Evolutionary conservation across 2,113 vertebrate species (phyloP), one percentile per base, ranked within the genome.

Genomic region (Mastomys natalensis): DNA sequence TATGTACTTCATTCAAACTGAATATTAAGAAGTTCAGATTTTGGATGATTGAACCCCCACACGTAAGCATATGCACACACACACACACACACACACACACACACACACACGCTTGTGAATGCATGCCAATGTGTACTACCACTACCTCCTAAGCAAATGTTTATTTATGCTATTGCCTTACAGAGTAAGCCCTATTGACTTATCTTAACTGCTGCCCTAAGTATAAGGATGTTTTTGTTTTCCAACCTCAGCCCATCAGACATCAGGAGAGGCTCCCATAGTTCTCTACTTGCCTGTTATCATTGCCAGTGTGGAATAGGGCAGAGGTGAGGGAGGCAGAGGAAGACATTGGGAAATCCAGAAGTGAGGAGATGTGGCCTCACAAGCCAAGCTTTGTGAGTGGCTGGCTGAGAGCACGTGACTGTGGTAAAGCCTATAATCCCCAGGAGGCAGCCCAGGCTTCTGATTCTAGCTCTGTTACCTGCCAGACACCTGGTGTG

Each of bases 121-220:
- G 73, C 9, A 2, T 76, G 22, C 21, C n/a, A 21, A 5, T 31
- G n/a, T 43, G 13, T 31, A 29, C 40, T 34, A 22, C 53, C n/a
- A 58, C 64, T 77, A 11, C 66, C 26, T 48, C 84, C 72, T 24
- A 64, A 72, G 85, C 72, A 3, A 64, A 90, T 55, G 3, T 55
- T 87, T 76, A 58, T 77, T 40, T 78, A 66, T 72, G 11, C 19
- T n/a, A 68, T 66, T 48, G 68, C 34, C 88, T 97, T 62, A 74
- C 84, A 82, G 51, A 91, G 19, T 15, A 82, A 82, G 12, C 92
- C 62, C n/a, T 85, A n/a, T 89, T 76, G 62, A 43, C 7, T 92
- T 68, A 60, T 89, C 89, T 92, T 80, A 82, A 94, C 85, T 92
- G 21, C 64, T 96, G 13, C 80, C 74, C 51, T 96, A 72, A 84